Percentiles rank a stretch among this genome's conserved stretches.
phyloP scores from a whole-genome alignment of 2,113 vertebrate species.

The Limnothrissa miodon region DNA sequence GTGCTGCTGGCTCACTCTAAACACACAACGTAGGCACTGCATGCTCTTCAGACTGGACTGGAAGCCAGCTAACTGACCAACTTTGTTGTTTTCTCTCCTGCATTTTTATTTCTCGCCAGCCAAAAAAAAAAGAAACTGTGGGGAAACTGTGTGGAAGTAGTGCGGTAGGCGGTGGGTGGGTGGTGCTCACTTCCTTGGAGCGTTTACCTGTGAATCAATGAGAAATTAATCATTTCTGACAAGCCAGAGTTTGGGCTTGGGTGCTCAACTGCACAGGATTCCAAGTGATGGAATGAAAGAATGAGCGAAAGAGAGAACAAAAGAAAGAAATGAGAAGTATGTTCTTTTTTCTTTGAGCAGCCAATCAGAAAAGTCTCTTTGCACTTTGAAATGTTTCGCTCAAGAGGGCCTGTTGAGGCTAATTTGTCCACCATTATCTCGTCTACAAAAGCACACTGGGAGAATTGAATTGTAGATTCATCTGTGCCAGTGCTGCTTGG shows the following conservation, averaged over 20 bases:
- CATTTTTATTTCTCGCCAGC: slow-evolving; percentile 24
- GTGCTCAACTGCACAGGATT: slow-evolving; percentile 20
- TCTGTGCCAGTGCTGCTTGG: not conserved
- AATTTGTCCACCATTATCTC: not conserved
- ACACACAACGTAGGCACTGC: not conserved
- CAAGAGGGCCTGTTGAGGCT: not conserved
- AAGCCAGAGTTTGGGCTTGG: slow-evolving; percentile 46
- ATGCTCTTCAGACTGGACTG: slow-evolving; percentile 26
- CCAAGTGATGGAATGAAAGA: not conserved
- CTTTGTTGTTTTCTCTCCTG: slow-evolving; percentile 36
- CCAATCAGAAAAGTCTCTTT: not conserved
- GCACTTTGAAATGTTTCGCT: not conserved
- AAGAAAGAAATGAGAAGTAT: not conserved
- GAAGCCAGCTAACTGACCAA: slow-evolving; percentile 51
- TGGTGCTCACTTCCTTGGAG: slow-evolving; percentile 36
- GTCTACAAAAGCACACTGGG: not conserved
- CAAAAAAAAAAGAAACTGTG: slow-evolving; percentile 17
- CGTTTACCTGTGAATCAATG: slow-evolving; percentile 59
- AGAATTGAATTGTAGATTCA: not conserved
- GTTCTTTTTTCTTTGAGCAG: not conserved
- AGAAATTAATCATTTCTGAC: slow-evolving; percentile 59
- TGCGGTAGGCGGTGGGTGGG: not conserved
- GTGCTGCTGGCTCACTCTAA: not conserved
- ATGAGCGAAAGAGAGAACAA: not conserved
- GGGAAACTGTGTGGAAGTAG: not conserved